Evolutionary conservation across 2,888 invertebrate genomes (phyloP).

Genomic region (Idaea aversata): DNA sequence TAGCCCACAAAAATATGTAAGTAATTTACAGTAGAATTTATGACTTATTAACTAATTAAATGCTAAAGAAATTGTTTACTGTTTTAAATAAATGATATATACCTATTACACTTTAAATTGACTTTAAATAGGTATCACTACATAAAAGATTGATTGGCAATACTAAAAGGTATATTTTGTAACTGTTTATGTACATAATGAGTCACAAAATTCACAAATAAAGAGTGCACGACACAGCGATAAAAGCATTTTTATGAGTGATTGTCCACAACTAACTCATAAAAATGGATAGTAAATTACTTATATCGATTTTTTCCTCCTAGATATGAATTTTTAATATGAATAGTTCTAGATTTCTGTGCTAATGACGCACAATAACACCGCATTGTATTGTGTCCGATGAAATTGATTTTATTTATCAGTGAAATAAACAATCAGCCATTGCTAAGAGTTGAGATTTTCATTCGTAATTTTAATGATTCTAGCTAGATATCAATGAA

Average conservation of each 20-base stretch:
- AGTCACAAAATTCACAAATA: not conserved
- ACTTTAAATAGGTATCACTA: not conserved
- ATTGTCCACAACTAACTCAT: not conserved
- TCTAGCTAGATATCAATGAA: not conserved
- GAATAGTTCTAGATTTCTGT: not conserved
- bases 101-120: not conserved
- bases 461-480: not conserved
- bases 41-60: not conserved
- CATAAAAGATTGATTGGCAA: not conserved
- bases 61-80: conserved; percentile 1
- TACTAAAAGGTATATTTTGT: not conserved
- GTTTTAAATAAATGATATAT: not conserved
- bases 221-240: not conserved
- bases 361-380: not conserved
- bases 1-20: not conserved
- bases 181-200: not conserved
- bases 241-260: not conserved
- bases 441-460: not conserved
- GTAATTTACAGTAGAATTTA: not conserved
- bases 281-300: not conserved
- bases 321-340: not conserved
- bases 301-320: not conserved
- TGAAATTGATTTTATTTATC: not conserved
- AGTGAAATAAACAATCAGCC: not conserved
- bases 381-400: not conserved